These are phyloP conservation scores for Sylvicola cinctus DNA, from an alignment of 2,888 invertebrate species.

Conservation along the genomic window DNA sequence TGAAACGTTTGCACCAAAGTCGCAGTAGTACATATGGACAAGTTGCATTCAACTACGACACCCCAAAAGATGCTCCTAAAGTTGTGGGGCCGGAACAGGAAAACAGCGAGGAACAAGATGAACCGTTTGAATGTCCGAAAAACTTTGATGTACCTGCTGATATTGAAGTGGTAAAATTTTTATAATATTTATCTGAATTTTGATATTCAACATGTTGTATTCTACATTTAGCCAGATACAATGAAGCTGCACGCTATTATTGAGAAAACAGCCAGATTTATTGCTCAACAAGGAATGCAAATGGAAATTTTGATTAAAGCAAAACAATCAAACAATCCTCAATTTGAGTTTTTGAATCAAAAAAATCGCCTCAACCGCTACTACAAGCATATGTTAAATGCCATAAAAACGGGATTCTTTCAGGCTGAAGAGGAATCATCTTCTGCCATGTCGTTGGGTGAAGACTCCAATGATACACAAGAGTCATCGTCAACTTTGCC, in stretches of 20 bases:
- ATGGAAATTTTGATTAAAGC: conserved; percentile 98
- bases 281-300: conserved; percentile 77
- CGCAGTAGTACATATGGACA: conserved; percentile 38
- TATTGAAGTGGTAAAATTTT: conserved; percentile 41
- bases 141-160: conserved; percentile 57
- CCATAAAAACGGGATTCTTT: conserved; percentile 46
- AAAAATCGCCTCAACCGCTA: conserved; percentile 70
- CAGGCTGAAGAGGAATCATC: conserved; percentile 14
- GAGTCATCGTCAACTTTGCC: background rate
- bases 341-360: conserved; percentile 83
- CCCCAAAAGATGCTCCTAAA: conserved; percentile 24
- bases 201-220: conserved; percentile 7
- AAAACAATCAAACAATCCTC: conserved; percentile 82
- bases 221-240: conserved; percentile 50
- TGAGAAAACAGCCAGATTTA: conserved; percentile 82
- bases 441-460: conserved; percentile 1
- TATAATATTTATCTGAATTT: conserved; percentile 2
- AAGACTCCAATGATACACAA: conserved; percentile 8
- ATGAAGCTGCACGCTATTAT: conserved; percentile 82
- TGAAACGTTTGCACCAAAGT: conserved; percentile 66
- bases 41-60: conserved; percentile 57
- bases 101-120: conserved; percentile 43
- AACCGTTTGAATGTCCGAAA: conserved; percentile 50
- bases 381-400: conserved; percentile 55
- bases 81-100: conserved; percentile 23